Evolutionary conservation across 2,797 vertebrate species (phyloP).

Genomic region (Pseudotriccus pelzelni): DNA sequence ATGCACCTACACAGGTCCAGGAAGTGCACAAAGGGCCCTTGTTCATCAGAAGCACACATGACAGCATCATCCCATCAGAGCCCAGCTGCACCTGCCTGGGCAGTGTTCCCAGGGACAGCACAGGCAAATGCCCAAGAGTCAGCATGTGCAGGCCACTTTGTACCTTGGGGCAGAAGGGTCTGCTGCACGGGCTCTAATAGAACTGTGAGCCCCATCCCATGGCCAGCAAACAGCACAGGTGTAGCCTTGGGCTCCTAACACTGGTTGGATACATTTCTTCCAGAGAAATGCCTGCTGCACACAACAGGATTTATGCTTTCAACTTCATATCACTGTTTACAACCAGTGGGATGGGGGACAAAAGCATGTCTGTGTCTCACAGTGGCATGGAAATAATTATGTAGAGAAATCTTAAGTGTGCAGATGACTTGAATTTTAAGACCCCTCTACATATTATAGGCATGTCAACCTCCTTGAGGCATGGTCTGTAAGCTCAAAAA

Average conservation of each 20-base stretch:
- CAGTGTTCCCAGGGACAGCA: fast-evolving
- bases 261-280: fast-evolving
- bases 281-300: background rate
- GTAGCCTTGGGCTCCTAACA: background rate
- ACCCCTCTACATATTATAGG: background rate
- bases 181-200: fast-evolving
- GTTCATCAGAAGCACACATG: fast-evolving
- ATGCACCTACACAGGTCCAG: fast-evolving
- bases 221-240: background rate
- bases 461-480: background rate
- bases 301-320: background rate
- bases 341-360: background rate
- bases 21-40: too few species aligned
- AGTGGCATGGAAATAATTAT: background rate
- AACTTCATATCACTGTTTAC: background rate
- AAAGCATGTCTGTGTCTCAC: background rate
- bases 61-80: fast-evolving
- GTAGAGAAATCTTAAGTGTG: background rate
- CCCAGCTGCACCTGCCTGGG: too few species aligned
- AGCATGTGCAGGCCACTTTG: fast-evolving
- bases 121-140: background rate
- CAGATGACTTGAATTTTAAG: background rate
- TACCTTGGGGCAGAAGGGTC: background rate
- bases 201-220: fast-evolving
- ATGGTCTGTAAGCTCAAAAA: background rate